Evolutionary conservation across 2,113 vertebrate species (phyloP), one percentile per base, ranked within the genome.

Genomic region (Perca flavescens): DNA sequence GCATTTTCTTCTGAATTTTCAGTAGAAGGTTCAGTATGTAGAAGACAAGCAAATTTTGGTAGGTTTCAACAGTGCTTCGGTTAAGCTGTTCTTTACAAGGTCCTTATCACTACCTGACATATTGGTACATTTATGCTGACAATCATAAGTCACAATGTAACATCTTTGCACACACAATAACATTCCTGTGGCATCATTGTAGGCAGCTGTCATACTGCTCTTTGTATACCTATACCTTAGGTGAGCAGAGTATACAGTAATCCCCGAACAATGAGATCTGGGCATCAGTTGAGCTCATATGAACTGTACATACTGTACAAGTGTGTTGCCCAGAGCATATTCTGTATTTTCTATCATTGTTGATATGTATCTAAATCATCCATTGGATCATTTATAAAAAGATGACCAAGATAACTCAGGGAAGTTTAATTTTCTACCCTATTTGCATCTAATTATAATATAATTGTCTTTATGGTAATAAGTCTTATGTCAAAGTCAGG

Each of bases 71-170:
- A 52, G 12, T 50, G 28, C 43, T 50, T 68, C 19, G 17, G 28
- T 31, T n/a, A 49, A 19, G 40, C 69, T 47, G 12, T 52, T 52
- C 56, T 69, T 40, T 40, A 52, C 9, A 67, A 17, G 36, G 12
- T 68, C 5, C 47, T 81, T 68, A 62, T 68, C 79, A 34, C 47
- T 46, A 22, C n/a, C 71, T 74, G 63, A 46, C 71, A 74, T 46
- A 68, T 53, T 71, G 56, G 17, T 5, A 31, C 47, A 43, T 52
- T 67, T 46, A 74, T 43, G 43, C 63, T 68, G 54, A 62, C 31
- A 54, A 46, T 73, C 70, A 81, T 43, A 43, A 19, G 9, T 68
- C 7, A 1, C 46, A 53, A n/a, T 68, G 47, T 34, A 68, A 61
- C 46, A 40, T 53, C 71, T 46, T 36, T 31, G 53, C 43, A 74